Conservation (phyloP, 2,888 invertebrate genomes). For the Iselma pallidipennis region DNA sequence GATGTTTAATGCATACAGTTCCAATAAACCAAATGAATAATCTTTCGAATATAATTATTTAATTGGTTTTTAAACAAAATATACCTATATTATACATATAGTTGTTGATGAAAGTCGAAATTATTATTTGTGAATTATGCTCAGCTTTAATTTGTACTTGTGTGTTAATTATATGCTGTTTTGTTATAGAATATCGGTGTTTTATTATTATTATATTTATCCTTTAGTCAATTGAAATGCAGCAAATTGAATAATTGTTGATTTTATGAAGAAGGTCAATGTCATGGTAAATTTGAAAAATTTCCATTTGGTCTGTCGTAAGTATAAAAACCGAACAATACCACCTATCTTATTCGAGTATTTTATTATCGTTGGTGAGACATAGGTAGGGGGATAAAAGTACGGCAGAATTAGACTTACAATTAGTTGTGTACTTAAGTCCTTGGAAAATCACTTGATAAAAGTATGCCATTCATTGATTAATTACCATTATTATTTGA, state of each 20-base stretch:
- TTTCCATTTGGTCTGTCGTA: not conserved
- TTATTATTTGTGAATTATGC: no score
- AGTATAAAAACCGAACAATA: not conserved
- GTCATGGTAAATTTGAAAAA: not conserved
- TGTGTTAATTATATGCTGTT: not conserved
- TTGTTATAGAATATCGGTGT: not conserved
- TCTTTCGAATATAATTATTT: no score
- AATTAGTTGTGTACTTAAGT: not conserved
- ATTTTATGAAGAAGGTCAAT: not conserved
- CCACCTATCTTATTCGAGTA: not conserved
- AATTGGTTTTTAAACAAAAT: no score
- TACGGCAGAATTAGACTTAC: not conserved
- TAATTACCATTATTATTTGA: not conserved
- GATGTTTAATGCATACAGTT: slow-evolving; percentile 76
- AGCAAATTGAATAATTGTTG: not conserved
- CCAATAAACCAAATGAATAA: not conserved
- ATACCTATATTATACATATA: no score
- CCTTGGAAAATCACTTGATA: not conserved
- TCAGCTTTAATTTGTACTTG: not conserved
- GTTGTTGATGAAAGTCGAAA: no score
- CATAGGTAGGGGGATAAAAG: not conserved
- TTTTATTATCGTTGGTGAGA: not conserved
- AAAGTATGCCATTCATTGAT: not conserved
- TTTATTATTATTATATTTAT: not conserved
- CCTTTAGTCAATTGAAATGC: no score